Percentiles rank a stretch among this genome's conserved stretches.
These are phyloP conservation scores for Timema podura DNA, from an alignment of 2,888 invertebrate species.

Conservation along the genomic window DNA sequence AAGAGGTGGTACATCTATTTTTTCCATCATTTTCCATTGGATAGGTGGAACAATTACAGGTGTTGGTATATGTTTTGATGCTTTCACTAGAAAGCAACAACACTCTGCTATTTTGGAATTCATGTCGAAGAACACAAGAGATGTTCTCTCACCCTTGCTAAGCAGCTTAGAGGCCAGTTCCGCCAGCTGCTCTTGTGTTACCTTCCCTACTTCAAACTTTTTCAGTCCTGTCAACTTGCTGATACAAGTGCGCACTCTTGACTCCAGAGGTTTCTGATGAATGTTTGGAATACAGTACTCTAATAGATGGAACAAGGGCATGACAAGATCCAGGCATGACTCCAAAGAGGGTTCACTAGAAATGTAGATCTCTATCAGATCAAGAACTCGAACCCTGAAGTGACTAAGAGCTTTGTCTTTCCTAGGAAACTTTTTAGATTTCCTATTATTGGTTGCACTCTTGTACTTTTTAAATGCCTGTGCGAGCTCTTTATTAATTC, in stretches of 20 bases:
- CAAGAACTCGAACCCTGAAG: constrained; percentile 32
- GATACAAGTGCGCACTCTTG: constrained; percentile 17
- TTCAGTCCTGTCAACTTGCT: neutral
- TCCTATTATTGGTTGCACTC: constrained; percentile 15
- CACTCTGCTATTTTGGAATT: constrained; percentile 59
- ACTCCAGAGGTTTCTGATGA: constrained; percentile 34
- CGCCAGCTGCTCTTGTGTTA: neutral
- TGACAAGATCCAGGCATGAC: constrained; percentile 31
- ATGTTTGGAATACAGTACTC: constrained; percentile 32
- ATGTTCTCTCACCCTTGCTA: constrained; percentile 60
- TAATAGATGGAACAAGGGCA: constrained; percentile 30
- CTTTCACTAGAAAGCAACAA: constrained; percentile 60
- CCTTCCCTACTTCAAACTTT: neutral
- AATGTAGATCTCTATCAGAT: constrained; percentile 31
- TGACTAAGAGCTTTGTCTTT: constrained; percentile 30
- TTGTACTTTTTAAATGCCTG: constrained; percentile 37
- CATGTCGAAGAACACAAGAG: constrained; percentile 61
- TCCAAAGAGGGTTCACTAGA: constrained; percentile 25
- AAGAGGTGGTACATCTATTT: constrained; percentile 43
- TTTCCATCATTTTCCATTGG: constrained; percentile 39
- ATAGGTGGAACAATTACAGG: constrained; percentile 34
- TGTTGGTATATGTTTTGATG: constrained; percentile 52
- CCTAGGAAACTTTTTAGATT: constrained; percentile 28
- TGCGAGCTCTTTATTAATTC: constrained; percentile 41
- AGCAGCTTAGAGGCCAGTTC: constrained; percentile 45